Percentiles rank a stretch among this genome's conserved stretches.
phyloP scores from a whole-genome alignment of 2,888 invertebrate species.

The Orthonevra nobilis region DNA sequence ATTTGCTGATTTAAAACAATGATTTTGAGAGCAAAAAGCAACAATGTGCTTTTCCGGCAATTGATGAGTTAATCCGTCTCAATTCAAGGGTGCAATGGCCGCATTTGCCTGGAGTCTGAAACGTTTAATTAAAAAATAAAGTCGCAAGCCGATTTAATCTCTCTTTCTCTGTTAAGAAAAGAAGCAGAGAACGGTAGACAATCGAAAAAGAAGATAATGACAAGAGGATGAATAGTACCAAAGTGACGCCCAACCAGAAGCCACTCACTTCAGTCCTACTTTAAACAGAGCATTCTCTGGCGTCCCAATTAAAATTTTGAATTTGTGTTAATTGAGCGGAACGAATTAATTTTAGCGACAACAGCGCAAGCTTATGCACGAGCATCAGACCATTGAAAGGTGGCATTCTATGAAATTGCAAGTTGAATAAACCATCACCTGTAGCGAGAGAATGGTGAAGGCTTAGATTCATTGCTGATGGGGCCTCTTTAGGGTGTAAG shows the following conservation, averaged over 20 bases:
- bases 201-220: too few species aligned
- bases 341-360: conserved; percentile 60
- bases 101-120: conserved; percentile 11
- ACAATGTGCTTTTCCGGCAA: not conserved
- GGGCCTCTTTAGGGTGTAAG: conserved; percentile 59
- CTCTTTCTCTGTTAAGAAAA: conserved; percentile 11
- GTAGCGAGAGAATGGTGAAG: conserved; percentile 6
- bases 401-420: conserved; percentile 60
- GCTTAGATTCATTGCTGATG: conserved; percentile 46
- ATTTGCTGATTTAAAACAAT: too few species aligned
- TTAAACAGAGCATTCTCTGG: conserved; percentile 30
- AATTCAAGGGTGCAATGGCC: conserved; percentile 28
- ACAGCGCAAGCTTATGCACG: conserved; percentile 45
- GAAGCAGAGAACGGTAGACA: conserved; percentile 26
- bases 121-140: conserved; percentile 54
- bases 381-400: conserved; percentile 18
- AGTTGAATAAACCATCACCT: conserved; percentile 68
- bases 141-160: conserved; percentile 40
- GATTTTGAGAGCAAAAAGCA: too few species aligned
- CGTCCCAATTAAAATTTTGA: conserved; percentile 59
- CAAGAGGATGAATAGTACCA: too few species aligned
- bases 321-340: conserved; percentile 67
- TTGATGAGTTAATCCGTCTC: conserved; percentile 1
- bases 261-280: conserved; percentile 33
- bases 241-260: too few species aligned